Percentiles rank a stretch among this genome's conserved stretches.
These are phyloP conservation scores for Camelus bactrianus DNA, from an alignment of 2,113 vertebrate species.

Conservation along the genomic window DNA sequence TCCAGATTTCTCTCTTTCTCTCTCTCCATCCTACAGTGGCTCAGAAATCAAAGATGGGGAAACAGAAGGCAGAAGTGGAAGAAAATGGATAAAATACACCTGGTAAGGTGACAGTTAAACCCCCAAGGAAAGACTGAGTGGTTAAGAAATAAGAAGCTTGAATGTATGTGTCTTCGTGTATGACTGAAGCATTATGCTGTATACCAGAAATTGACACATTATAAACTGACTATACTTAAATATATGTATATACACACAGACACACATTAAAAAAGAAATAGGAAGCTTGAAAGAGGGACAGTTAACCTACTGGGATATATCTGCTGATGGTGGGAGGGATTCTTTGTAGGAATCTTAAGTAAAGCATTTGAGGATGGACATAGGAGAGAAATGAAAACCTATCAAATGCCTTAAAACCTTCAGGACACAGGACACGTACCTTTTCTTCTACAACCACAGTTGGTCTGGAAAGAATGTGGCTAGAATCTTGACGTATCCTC, in stretches of 20 bases:
- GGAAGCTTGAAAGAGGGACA: constrained; percentile 34
- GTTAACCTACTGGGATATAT: background rate
- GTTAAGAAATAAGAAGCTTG: constrained; percentile 50
- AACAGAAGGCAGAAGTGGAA: constrained; percentile 12
- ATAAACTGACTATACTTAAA: no score
- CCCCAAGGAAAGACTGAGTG: constrained; percentile 1
- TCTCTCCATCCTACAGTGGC: background rate
- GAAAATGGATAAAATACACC: constrained; percentile 1
- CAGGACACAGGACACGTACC: background rate
- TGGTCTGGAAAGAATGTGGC: background rate
- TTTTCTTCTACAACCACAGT: constrained; percentile 38
- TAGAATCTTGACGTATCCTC: background rate
- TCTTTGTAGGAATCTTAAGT: background rate
- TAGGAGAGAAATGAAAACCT: background rate
- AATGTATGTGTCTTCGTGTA: background rate
- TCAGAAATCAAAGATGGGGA: constrained; percentile 37
- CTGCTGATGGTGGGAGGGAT: background rate
- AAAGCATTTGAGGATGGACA: constrained; percentile 1
- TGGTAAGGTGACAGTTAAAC: constrained; percentile 33
- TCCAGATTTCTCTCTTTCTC: background rate
- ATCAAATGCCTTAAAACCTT: constrained; percentile 2
- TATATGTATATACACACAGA: no score
- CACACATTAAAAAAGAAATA: background rate
- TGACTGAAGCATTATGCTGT: no score
- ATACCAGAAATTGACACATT: no score